These are phyloP conservation scores for Myrmecobius fasciatus DNA, from an alignment of 2,113 vertebrate species.

Conservation along the genomic window DNA sequence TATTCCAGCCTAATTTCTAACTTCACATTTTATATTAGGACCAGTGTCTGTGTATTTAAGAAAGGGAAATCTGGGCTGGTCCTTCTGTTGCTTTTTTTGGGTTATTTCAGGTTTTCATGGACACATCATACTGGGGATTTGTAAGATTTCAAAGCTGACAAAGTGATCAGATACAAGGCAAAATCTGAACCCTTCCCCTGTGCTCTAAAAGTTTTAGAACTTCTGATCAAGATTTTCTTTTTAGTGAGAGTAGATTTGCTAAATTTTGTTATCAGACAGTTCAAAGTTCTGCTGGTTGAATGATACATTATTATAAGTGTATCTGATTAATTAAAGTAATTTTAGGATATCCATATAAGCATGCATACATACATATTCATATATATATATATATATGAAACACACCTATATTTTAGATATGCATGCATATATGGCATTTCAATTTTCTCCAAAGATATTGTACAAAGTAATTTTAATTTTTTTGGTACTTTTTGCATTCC, in stretches of 20 bases:
- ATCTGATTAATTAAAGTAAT: too few relatives aligned
- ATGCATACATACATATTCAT: background rate
- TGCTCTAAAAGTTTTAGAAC: background rate
- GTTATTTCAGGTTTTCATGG: background rate
- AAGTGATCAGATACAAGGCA: background rate
- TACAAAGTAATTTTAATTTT: background rate
- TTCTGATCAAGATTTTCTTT: background rate
- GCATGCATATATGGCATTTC: background rate
- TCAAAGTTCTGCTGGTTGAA: too few relatives aligned
- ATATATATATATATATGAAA: too few relatives aligned
- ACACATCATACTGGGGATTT: background rate
- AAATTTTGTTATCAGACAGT: background rate
- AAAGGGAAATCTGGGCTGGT: background rate
- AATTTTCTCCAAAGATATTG: background rate
- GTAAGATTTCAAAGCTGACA: accelerated
- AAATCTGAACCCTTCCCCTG: background rate
- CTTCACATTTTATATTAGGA: too few relatives aligned
- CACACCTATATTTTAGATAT: too few relatives aligned
- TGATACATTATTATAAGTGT: too few relatives aligned
- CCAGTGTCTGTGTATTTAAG: background rate
- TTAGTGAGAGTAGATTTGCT: background rate
- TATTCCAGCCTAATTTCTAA: too few relatives aligned
- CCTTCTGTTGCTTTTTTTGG: background rate
- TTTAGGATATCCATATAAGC: background rate
- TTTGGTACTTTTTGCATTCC: background rate